Evolutionary conservation across 2,888 invertebrate species (phyloP).

Genomic region (Toxonevra muliebris): DNA sequence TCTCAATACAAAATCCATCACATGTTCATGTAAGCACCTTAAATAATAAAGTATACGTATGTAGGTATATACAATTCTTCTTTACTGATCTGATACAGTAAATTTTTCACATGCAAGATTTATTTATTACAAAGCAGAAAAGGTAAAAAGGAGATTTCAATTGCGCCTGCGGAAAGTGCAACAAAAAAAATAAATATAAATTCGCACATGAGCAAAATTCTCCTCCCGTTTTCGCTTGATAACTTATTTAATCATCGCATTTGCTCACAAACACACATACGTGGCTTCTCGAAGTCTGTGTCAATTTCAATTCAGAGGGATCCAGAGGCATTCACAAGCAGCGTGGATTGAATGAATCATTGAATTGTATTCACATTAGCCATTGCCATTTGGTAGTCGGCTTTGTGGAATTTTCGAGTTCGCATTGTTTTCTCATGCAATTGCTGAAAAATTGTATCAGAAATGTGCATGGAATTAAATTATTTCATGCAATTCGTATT

Average conservation of each 20-base stretch:
- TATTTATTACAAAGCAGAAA: background rate
- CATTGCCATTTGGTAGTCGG: conserved; percentile 41
- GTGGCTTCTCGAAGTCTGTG: background rate
- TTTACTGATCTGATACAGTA: conserved; percentile 21
- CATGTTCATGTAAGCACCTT: conserved; percentile 53
- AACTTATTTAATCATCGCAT: no score
- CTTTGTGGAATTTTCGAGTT: conserved; percentile 42
- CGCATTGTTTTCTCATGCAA: conserved; percentile 43
- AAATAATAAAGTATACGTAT: conserved; percentile 32
- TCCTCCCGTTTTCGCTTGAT: no score
- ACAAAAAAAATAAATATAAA: conserved; percentile 14
- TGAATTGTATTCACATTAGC: background rate
- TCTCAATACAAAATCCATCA: no score
- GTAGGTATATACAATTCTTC: background rate
- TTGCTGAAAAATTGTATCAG: conserved; percentile 53
- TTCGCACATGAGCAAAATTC: background rate
- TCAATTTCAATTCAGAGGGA: background rate
- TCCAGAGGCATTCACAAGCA: background rate
- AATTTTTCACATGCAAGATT: conserved; percentile 16
- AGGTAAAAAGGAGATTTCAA: conserved; percentile 7
- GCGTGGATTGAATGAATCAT: background rate
- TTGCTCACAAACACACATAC: conserved; percentile 11
- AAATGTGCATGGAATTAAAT: conserved; percentile 50
- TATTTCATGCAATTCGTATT: conserved; percentile 44
- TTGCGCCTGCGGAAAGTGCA: conserved; percentile 8